Conservation (phyloP, 1,140 invertebrate species). For the Theocolax elegans region DNA sequence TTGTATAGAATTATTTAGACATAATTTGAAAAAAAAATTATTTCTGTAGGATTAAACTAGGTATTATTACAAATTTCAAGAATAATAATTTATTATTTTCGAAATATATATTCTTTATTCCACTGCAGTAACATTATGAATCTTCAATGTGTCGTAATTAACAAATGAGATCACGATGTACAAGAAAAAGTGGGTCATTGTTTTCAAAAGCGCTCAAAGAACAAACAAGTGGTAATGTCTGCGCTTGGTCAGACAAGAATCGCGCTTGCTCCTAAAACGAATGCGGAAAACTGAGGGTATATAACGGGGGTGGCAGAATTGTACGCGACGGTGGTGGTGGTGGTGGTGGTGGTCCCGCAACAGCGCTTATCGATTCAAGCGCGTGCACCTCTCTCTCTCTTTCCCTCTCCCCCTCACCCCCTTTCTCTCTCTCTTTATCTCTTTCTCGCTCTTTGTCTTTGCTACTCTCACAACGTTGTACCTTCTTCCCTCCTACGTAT, state of each 20-base stretch:
- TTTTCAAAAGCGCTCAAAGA: too few species aligned
- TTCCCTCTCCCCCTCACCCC: conserved; percentile 6
- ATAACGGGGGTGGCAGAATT: too few species aligned
- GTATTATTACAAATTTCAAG: too few species aligned
- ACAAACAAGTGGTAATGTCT: neutral
- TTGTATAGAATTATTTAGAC: too few species aligned
- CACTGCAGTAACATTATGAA: too few species aligned
- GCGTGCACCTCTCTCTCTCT: neutral
- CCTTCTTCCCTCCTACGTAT: neutral
- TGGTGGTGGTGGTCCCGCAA: conserved; percentile 39
- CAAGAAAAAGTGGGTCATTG: too few species aligned
- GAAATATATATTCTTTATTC: too few species aligned
- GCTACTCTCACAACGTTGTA: neutral
- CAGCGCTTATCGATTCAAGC: conserved; percentile 49
- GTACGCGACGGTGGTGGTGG: conserved; percentile 1
- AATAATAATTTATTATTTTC: too few species aligned
- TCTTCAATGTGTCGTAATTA: too few species aligned
- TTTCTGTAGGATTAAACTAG: too few species aligned
- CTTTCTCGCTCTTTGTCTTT: neutral
- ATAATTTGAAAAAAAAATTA: too few species aligned
- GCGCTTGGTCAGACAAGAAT: neutral
- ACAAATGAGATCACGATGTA: too few species aligned
- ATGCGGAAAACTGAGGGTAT: neutral
- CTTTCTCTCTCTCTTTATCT: neutral
- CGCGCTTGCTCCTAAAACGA: neutral